Base-by-base conservation (phyloP, 1,140 invertebrate species). In the Meloidogyne hapla region DNA sequence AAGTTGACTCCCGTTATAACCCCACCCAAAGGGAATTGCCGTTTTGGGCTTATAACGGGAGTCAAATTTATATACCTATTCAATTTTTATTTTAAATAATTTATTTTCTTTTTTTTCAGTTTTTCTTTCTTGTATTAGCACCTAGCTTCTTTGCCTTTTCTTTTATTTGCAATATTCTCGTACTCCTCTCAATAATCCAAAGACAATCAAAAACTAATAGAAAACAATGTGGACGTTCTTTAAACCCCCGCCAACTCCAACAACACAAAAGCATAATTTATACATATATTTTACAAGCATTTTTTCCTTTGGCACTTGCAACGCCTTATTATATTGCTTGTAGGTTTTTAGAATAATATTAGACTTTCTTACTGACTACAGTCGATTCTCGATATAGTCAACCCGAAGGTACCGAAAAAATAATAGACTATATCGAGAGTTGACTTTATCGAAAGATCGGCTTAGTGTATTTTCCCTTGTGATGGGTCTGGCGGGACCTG, bases 291-390 rank as follows among this genome's bases (percentile, higher is more conserved):
- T 28, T 83, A 67, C 82, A 83, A 72, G 82, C 82, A 12, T 83
- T 83, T 64, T 56, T 83, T 48, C 82, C 82, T 23, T 40, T 83
- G 25, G 73, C 83, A 13, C 72, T 83, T 18, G 82, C 82, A 25
- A 85, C 84, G 21, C 82, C 82, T n/a, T 83, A 83, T 62, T 83
- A 83, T 68, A 79, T 85, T 75, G 82, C 84, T 18, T 82, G 81
- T 83, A 72, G 67, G 81, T 84, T 69, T 23, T 48, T 18, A 13
- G 26, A n/a, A 65, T n/a, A 21, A 21, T 68, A n/a, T n/a, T n/a
- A n/a, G n/a, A n/a, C n/a, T n/a, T n/a, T n/a, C n/a, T n/a, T n/a
- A n/a, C n/a, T n/a, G n/a, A n/a, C n/a, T n/a, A n/a, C n/a, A n/a
- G n/a, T n/a, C n/a, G n/a, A n/a, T n/a, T n/a, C n/a, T n/a, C n/a